phyloP scores from a whole-genome alignment of 1,140 invertebrate genomes.

The Drosophila bipectinata region DNA sequence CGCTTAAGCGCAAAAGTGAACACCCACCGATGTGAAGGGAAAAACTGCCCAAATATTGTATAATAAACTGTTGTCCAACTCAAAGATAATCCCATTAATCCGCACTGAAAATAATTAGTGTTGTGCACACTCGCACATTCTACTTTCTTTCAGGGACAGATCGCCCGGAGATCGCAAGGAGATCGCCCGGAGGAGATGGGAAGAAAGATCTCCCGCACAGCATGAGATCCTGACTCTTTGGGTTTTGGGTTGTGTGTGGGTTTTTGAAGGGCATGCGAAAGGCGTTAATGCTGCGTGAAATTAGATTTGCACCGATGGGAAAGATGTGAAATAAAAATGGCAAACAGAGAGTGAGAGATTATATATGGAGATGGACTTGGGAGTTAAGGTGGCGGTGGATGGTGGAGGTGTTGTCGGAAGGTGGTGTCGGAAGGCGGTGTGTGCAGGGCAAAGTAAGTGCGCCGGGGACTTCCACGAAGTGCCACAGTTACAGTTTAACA shows the following conservation, averaged over 20 bases:
- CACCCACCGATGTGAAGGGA: conserved; percentile 45
- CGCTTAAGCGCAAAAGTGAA: conserved; percentile 46
- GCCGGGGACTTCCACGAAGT: conserved; percentile 62
- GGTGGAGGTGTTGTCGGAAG: neutral
- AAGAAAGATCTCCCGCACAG: conserved; percentile 54
- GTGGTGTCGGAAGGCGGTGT: neutral
- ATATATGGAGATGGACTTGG: conserved; percentile 12
- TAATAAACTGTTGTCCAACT: conserved; percentile 77
- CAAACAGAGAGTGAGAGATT: conserved; percentile 34
- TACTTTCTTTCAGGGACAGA: conserved; percentile 22
- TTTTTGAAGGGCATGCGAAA: conserved; percentile 68
- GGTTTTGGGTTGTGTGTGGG: conserved; percentile 2
- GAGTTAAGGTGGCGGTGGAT: neutral
- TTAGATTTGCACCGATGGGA: conserved; percentile 79
- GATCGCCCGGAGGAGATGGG: conserved; percentile 13
- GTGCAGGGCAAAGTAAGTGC: conserved; percentile 36
- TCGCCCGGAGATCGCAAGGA: conserved; percentile 2
- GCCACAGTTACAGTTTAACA: conserved; percentile 81
- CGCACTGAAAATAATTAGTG: conserved; percentile 82
- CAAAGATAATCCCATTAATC: conserved; percentile 83
- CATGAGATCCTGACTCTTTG: conserved; percentile 51
- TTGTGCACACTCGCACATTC: conserved; percentile 62
- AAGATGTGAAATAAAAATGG: conserved; percentile 49
- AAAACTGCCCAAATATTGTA: conserved; percentile 70
- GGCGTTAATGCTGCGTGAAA: conserved; percentile 84